Base-by-base conservation (phyloP, 2,888 invertebrate genomes). In the Ormyrus nitidulus region DNA sequence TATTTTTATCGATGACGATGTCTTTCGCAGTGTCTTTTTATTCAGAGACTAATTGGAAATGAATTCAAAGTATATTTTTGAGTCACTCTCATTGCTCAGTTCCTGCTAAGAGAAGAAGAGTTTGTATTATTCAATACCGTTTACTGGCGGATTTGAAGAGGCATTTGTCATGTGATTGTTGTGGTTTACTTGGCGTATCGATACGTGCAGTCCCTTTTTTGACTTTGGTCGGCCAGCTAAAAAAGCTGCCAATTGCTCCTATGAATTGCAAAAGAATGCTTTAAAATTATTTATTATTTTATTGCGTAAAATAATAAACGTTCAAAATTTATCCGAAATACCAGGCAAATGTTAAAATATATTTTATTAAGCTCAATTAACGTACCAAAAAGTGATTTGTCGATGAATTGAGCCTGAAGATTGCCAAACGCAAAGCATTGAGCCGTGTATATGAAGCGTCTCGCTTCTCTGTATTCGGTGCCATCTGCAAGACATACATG, bases 161-260 rank as follows among this genome's bases (percentile, higher is more conserved):
- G 86, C 75, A 66, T 83, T 76, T 54, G 84, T 83, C 82, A 84
- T 79, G 84, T 89, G 86, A 81, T 90, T 89, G 82, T 88, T 87
- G 85, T 90, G 87, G 77, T 91, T 93, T 90, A 86, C 91, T 85
- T 86, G 91, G 89, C 86, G 91, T 89, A 90, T 90, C 86, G 83
- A 91, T 83, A 91, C 90, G 34, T 92, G 92, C 6, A 13, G 10
- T 53, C 34, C 53, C 49, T 80, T 80, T 66, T 78, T 72, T 0
- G 93, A 91, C 85, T 93, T 93, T 73, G 94, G 93, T 82, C 94
- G 94, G 66, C 94, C 94, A 10, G 94, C 94, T 71, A 94, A 87
- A 85, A 94, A 93, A 78, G 92, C 91, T 0, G 95, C 94, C 68
- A 94, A 87, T 77, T 93, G 93, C 87, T 94, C 94, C 94, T 94